Evolutionary conservation across 2,888 invertebrate species (phyloP), one percentile per base, ranked within the genome.

Genomic region (Spilosoma lubricipeda): DNA sequence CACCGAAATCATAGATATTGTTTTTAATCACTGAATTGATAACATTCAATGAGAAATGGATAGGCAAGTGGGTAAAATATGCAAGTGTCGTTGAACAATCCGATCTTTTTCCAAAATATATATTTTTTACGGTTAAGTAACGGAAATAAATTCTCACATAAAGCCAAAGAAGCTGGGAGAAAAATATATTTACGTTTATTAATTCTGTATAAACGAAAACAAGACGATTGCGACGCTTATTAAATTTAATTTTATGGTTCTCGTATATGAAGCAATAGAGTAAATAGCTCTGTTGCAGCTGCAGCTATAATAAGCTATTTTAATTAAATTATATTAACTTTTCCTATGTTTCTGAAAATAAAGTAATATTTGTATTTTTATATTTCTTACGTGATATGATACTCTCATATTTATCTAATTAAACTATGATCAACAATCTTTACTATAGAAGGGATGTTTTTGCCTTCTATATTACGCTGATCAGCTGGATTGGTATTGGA

Each of bases 281-380:
- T 27, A 30, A 9, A 36, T n/a, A 13, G 23, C 63, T 48, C 20
- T 65, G 69, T 52, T 64, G 56, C 71, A 73, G 64, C 72, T 72
- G 72, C 48, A 36, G n/a, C 66, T 48, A 64, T 70, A 48, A 56
- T 56, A 56, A 56, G 56, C 56, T 59, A 5, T 13, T 27, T 33
- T 18, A 56, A 56, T 69, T 36, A 69, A 36, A 52, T 52, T 69
- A 15, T 52, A 39, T 69, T 52, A 11, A 36, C 18, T 27, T 67
- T 45, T 67, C 48, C 52, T 36, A 7, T 56, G 1, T 69, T n/a
- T 15, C 56, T 33, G 33, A 30, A 33, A 33, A 52, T 5, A 52
- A 48, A 68, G 23, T 15, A 36, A 7, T 0, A 69, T 56, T 69
- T 13, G 27, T 13, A 27, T 15, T 59, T 13, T 59, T 27, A 27